Evolutionary conservation across 35 echinoderm and acorn worm species (phyloP), one percentile per base, ranked within the genome.

Genomic region (Eucidaris tribuloides): DNA sequence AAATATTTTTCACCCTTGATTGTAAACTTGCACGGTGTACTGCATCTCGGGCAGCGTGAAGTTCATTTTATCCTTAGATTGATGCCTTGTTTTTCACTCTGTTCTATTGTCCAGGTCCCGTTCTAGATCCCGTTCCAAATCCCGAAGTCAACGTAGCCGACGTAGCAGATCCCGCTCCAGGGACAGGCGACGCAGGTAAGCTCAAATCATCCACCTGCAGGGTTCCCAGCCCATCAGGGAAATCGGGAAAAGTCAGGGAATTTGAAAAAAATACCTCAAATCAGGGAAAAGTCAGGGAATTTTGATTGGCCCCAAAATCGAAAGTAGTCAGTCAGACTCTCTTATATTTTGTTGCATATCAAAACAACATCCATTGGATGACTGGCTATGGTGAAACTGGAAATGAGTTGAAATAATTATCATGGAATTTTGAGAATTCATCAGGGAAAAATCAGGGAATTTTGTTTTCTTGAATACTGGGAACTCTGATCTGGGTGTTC

Each of bases 91-190:
- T 6, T n/a, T 39, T 50, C 42, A 19, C 56, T 44, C 68, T 71
- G 54, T 5, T 9, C n/a, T 46, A 14, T 49, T 31, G 41, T 14
- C 19, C 38, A 93, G 81, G 45, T 84, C 80, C 15, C 79, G 85
- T 9, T 88, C 84, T 24, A 62, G 85, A n/a, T n/a, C n/a, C n/a
- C n/a, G n/a, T 5, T 89, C 87, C 39, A 36, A 45, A 24, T 93
- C 91, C 22, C 77, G 72, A 76, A 83, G 78, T 24, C 41, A 49
- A 25, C 91, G 71, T 39, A 58, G 66, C 30, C 62, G 80, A 52
- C 44, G 58, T 9, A 80, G 76, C 25, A 46, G 77, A 19, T 88
- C n/a, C n/a, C n/a, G n/a, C n/a, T n/a, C 85, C 23, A 65, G 45
- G 62, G 77, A 79, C 18, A 59, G 76, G 15, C 45, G 76, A 62